Evolutionary conservation across 2,797 vertebrate species (phyloP).

Genomic region (Paramormyrops hopkinsi): DNA sequence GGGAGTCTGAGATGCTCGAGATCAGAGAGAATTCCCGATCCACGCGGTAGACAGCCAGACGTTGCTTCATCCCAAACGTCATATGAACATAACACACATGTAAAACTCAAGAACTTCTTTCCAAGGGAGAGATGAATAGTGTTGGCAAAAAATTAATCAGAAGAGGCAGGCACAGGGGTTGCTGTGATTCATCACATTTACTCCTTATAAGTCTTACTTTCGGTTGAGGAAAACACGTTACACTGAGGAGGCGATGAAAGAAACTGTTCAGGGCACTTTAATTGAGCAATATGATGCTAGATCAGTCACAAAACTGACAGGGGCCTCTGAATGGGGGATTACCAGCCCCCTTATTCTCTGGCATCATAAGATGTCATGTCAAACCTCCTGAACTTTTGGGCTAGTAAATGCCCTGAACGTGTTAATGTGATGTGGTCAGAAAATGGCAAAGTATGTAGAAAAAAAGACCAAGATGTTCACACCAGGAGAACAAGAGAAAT

Average conservation of each 20-base stretch:
- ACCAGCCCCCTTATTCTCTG: not conserved
- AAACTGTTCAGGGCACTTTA: not conserved
- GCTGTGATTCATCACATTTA: not conserved
- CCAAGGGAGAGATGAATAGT: not conserved
- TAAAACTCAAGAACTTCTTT: conserved; percentile 4
- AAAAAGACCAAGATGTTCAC: not conserved
- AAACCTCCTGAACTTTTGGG: conserved; percentile 1
- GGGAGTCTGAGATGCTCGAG: not conserved
- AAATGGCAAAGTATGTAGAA: not conserved
- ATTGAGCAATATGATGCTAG: not conserved
- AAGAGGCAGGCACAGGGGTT: not conserved
- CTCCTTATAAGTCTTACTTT: not conserved
- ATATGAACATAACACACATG: not conserved
- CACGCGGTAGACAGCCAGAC: not conserved
- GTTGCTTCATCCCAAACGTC: not conserved
- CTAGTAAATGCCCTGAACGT: not conserved
- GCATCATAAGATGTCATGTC: not conserved
- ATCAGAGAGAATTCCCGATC: conserved; percentile 5
- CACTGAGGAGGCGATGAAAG: not conserved
- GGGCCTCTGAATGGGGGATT: not conserved
- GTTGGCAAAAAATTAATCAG: not conserved
- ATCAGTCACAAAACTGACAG: conserved; percentile 3
- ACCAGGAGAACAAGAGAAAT: not conserved
- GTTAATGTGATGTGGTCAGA: not conserved
- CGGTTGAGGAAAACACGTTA: conserved; percentile 7